phyloP scores from a whole-genome alignment of 2,888 invertebrate genomes.

The Sinohyriopsis cumingii region DNA sequence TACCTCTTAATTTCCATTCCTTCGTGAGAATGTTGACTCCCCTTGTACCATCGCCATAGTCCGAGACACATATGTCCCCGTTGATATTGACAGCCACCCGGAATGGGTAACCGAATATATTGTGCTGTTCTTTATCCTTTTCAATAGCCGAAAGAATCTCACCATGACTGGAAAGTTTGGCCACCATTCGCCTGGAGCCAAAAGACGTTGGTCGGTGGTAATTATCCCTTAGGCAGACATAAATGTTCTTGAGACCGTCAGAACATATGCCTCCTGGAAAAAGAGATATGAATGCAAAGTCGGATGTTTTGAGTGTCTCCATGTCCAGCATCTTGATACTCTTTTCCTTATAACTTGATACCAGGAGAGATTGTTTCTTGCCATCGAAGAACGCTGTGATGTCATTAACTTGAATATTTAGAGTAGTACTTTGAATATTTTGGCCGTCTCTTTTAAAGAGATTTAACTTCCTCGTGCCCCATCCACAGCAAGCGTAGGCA shows the following conservation, averaged over 20 bases:
- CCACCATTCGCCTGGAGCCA: constrained; percentile 36
- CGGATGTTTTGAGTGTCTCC: constrained; percentile 32
- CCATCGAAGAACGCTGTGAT: constrained; percentile 27
- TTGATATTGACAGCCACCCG: constrained; percentile 34
- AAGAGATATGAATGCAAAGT: constrained; percentile 36
- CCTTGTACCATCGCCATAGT: constrained; percentile 37
- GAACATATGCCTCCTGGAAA: constrained; percentile 35
- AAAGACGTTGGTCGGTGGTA: constrained; percentile 26
- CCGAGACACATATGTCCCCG: constrained; percentile 39
- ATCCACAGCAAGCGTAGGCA: constrained; percentile 45
- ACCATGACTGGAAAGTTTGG: constrained; percentile 36
- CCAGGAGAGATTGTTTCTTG: constrained; percentile 25
- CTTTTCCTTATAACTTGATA: constrained; percentile 40
- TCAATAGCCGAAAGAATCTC: constrained; percentile 36
- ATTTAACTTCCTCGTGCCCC: constrained; percentile 35
- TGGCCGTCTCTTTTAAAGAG: constrained; percentile 33
- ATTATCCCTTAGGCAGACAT: constrained; percentile 39
- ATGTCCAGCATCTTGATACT: constrained; percentile 37
- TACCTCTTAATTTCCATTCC: constrained; percentile 27
- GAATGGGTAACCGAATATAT: constrained; percentile 39
- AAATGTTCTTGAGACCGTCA: constrained; percentile 30
- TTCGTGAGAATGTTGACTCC: constrained; percentile 32
- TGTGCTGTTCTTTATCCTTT: constrained; percentile 34
- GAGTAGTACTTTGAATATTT: constrained; percentile 27
- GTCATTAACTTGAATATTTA: constrained; percentile 38